These are phyloP conservation scores for Anagyrus pseudococci DNA, from an alignment of 2,888 invertebrate species.

Conservation along the genomic window DNA sequence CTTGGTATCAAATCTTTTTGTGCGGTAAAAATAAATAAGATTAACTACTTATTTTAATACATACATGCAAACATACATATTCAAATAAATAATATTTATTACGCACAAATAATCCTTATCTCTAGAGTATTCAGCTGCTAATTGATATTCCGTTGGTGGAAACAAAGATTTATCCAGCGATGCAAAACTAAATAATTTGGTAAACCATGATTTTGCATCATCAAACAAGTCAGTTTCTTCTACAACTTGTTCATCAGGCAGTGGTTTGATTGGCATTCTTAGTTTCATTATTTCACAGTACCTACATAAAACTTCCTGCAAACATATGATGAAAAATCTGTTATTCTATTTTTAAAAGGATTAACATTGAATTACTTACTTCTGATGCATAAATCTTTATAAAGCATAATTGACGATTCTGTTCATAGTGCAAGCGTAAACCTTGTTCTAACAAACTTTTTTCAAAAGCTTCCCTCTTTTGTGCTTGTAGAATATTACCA, in stretches of 20 bases:
- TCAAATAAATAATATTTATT: conserved; percentile 73
- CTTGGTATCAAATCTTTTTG: conserved; percentile 69
- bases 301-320: conserved; percentile 70
- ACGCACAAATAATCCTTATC: conserved; percentile 78
- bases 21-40: conserved; percentile 37
- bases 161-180: conserved; percentile 69
- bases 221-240: conserved; percentile 57
- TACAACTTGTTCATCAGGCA: conserved; percentile 42
- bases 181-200: conserved; percentile 65
- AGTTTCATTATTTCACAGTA: conserved; percentile 81
- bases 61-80: neutral
- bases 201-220: conserved; percentile 62
- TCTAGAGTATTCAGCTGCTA: conserved; percentile 73
- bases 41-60: conserved; percentile 12
- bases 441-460: conserved; percentile 64
- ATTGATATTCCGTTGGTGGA: conserved; percentile 68
- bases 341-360: neutral
- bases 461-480: conserved; percentile 61
- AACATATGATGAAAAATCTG: neutral
- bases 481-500: conserved; percentile 50
- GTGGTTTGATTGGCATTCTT: conserved; percentile 74
- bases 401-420: conserved; percentile 71
- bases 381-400: conserved; percentile 77
- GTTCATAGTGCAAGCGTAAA: conserved; percentile 68
- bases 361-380: conserved; percentile 38